Base-by-base conservation (phyloP, 2,888 invertebrate genomes). In the Nemotelus nigrinus region DNA sequence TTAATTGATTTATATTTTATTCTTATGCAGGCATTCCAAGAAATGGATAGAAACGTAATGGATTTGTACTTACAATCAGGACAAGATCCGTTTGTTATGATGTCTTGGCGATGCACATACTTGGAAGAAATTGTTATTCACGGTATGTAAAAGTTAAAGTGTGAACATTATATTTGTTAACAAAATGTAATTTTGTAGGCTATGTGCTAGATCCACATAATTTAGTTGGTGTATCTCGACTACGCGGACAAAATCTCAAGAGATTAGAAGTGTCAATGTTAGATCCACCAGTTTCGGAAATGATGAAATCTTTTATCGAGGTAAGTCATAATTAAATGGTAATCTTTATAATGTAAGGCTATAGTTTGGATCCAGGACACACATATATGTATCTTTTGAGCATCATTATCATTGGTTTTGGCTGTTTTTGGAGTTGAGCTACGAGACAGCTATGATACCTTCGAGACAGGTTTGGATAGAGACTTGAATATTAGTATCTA, bases 51-150 rank as follows among this genome's bases (percentile, higher is more conserved):
- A 79, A 84, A 84, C 82, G 82, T 84, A 41, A 84, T 84, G 83
- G 84, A 84, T 81, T 82, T 84, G 75, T 83, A 83, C 80, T 80
- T 84, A 76, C 82, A 82, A 68, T 82, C 83, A 60, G 83, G 84
- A 67, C 86, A 86, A 81, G 87, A 91, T 83, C 90, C 90, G 0
- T 88, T 91, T 81, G 89, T 91, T 43, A 90, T 91, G 89, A 84
- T 90, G 84, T 89, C 90, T 10, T 91, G 91, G 91, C 88, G 88
- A 77, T 91, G 90, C 83, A 86, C 87, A 72, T 86, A 88, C 72
- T 85, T 91, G 3, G 85, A 88, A 79, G 88, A 89, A 81, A 87
- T 91, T 78, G 89, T 90, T 63, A 85, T 91, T 7, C 88, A 90
- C 81, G 91, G 89, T 80, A 77, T 7, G 3, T 10, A 63, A 63